Evolutionary conservation across 2,113 vertebrate species (phyloP).

Genomic region (Prietella phreatophila): DNA sequence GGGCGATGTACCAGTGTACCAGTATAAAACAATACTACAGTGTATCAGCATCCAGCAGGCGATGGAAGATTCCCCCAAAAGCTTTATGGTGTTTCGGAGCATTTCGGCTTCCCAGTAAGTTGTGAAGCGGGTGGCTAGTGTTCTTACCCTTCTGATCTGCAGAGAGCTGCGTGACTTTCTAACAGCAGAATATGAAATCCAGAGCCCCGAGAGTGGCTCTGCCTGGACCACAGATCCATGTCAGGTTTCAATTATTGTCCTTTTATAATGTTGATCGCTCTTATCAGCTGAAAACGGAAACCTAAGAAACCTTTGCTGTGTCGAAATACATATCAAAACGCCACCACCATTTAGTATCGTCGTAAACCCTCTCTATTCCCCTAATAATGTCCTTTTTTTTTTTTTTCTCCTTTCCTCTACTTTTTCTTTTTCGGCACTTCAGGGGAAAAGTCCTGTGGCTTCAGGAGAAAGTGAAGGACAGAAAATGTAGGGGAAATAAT

Average conservation of each 20-base stretch:
- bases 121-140: no score
- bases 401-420: no score
- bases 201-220: not conserved
- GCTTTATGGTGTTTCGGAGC: not conserved
- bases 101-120: no score
- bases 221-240: not conserved
- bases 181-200: not conserved
- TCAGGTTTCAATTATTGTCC: not conserved
- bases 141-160: not conserved
- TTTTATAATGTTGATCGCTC: not conserved
- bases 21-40: no score
- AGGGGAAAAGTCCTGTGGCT: constrained; percentile 23
- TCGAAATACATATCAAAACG: not conserved
- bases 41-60: not conserved
- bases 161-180: not conserved
- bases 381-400: not conserved
- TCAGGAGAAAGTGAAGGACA: constrained; percentile 58
- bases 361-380: not conserved
- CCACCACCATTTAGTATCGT: not conserved
- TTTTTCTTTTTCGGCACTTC: not conserved
- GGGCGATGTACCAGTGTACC: not conserved
- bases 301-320: not conserved
- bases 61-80: not conserved
- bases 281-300: not conserved
- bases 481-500: not conserved